Evolutionary conservation across 1,140 invertebrate genomes (phyloP), one percentile per base, ranked within the genome.

Genomic region (Micrasema minimum): DNA sequence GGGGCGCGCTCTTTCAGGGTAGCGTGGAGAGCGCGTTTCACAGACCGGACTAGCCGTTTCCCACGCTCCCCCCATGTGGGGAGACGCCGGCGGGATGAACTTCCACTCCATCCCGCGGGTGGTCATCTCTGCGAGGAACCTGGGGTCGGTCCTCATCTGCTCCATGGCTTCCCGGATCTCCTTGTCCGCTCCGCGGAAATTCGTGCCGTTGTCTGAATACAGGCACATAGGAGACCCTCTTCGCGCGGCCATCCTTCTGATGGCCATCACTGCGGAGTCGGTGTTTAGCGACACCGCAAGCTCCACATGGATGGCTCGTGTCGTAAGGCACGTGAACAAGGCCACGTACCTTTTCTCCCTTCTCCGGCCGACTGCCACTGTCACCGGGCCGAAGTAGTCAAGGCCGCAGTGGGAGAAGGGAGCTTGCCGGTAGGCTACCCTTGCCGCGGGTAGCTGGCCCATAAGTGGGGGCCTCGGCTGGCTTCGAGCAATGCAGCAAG

Each of bases 81-180:
- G 26, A 2, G 26, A 31, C 26, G 26, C 2, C 3, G 81, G 82
- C 2, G 81, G 79, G 16, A 79, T 82, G 66, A 80, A 83, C 2
- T 77, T 61, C 79, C 80, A 85, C 3, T 62, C 26, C 1, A 77
- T 76, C 1, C 12, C 57, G 6, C 38, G 12, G 0, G 59, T 45
- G 2, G 48, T 37, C 20, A 75, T 43, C 59, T 16, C 7, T 18
- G 18, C 70, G 23, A 20, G 70, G 69, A 12, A 5, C 23, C 18
- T 69, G 46, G 2, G 70, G 68, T 18, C 64, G 69, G 16, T 22
- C 16, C 2, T 48, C 7, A 48, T 9, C 16, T 14, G 16, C 1
- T 18, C 6, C 14, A 48, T 9, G 45, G 45, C 45, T 9, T 1
- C 14, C 9, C 14, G n/a, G 12, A 48, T 48, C 45, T 48, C 45